Percentiles rank a stretch among this genome's conserved stretches.
These are phyloP conservation scores for Calameuta idolon DNA, from an alignment of 2,888 invertebrate species.

Conservation along the genomic window DNA sequence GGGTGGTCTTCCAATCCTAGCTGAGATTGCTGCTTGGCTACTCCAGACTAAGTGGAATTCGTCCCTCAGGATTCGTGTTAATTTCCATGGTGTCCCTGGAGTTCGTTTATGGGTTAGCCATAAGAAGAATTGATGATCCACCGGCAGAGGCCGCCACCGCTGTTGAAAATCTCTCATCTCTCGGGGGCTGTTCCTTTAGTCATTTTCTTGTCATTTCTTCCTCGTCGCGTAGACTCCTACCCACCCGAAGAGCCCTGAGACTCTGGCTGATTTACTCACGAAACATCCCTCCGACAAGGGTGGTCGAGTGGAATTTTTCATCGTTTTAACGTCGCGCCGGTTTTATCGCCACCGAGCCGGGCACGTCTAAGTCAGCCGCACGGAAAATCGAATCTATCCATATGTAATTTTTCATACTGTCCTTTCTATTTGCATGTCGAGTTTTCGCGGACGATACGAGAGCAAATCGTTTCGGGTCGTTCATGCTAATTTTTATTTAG, in stretches of 20 bases:
- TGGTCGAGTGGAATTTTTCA: not conserved
- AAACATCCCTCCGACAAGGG: not conserved
- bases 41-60: not conserved
- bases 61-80: not conserved
- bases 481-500: not conserved
- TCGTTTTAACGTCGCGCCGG: not conserved
- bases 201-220: not conserved
- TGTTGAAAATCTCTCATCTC: not conserved
- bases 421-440: not conserved
- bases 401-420: not conserved
- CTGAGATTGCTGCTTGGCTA: not conserved
- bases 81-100: not conserved
- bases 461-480: not conserved
- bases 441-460: not conserved
- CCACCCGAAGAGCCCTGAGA: not conserved
- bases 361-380: not conserved
- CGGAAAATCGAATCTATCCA: not conserved
- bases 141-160: conserved; percentile 31
- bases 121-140: conserved; percentile 40
- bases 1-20: not conserved
- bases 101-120: not conserved
- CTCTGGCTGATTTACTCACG: not conserved
- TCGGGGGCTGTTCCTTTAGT: not conserved
- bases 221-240: not conserved
- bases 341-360: not conserved